Evolutionary conservation across 2,113 vertebrate genomes (phyloP).

Genomic region (Callaeas wilsoni): DNA sequence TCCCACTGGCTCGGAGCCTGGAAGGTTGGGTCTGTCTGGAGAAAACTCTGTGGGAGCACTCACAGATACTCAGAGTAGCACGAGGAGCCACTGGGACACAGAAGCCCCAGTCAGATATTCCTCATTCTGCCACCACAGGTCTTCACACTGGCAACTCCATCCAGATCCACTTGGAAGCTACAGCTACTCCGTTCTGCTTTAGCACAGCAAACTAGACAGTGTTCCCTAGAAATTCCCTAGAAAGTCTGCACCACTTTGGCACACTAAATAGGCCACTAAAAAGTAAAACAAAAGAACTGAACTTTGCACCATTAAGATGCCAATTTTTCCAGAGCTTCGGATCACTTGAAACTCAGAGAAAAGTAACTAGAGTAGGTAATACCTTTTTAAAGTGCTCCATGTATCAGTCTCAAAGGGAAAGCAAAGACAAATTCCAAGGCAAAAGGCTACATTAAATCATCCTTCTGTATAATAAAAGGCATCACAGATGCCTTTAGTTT

Average conservation of each 20-base stretch:
- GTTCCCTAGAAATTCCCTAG: background rate
- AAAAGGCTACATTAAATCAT: background rate
- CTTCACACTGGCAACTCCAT: background rate
- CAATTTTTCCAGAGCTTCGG: background rate
- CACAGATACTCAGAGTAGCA: background rate
- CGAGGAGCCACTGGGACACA: background rate
- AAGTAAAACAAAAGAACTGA: background rate
- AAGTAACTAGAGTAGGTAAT: accelerated
- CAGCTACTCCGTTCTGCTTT: background rate
- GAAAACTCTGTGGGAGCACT: background rate
- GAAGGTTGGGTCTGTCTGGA: background rate
- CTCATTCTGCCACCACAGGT: background rate
- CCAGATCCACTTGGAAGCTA: background rate
- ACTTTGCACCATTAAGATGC: background rate
- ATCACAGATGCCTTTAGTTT: background rate
- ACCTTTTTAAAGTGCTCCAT: background rate
- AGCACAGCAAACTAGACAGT: background rate
- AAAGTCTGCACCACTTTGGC: background rate
- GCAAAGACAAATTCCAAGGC: background rate
- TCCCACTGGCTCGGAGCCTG: background rate
- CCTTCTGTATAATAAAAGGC: background rate
- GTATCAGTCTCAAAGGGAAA: background rate
- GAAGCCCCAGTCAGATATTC: background rate
- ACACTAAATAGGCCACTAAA: background rate
- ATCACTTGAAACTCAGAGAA: background rate